Evolutionary conservation across 2,113 vertebrate species (phyloP).

Genomic region (Glaucidium brasilianum): DNA sequence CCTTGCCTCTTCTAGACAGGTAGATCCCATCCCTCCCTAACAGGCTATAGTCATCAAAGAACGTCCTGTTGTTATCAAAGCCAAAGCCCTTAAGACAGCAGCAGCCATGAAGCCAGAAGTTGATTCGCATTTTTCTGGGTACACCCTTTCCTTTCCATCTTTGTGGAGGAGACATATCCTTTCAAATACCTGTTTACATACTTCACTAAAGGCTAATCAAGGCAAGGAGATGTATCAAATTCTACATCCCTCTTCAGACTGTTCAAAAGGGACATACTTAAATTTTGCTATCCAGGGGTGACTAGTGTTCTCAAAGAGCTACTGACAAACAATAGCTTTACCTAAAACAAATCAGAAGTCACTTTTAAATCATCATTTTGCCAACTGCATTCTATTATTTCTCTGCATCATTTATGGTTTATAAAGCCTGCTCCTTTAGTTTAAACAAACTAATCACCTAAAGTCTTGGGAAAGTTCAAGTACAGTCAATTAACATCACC

Average conservation of each 20-base stretch:
- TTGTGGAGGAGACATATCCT: neutral
- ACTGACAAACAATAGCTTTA: neutral
- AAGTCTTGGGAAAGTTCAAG: slow-evolving; percentile 3
- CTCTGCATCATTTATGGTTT: neutral
- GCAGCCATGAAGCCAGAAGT: too few species aligned
- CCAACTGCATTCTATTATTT: neutral
- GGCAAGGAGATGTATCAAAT: neutral
- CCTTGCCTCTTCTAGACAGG: too few species aligned
- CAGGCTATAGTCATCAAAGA: too few species aligned
- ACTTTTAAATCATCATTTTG: neutral
- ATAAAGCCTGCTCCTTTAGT: neutral
- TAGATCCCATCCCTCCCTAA: too few species aligned
- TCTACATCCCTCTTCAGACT: neutral
- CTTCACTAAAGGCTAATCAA: neutral
- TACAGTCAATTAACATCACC: slow-evolving; percentile 8
- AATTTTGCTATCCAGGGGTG: neutral
- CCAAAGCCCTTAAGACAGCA: too few species aligned
- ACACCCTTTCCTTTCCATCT: too few species aligned
- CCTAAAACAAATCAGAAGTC: neutral
- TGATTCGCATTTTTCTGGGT: too few species aligned
- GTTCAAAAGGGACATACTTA: neutral
- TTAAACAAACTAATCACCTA: neutral
- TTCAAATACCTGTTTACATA: neutral
- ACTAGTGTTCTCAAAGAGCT: neutral
- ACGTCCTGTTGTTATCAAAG: too few species aligned